Conservation (phyloP, 2,888 invertebrate species). For the Lycocerus yunnanus region DNA sequence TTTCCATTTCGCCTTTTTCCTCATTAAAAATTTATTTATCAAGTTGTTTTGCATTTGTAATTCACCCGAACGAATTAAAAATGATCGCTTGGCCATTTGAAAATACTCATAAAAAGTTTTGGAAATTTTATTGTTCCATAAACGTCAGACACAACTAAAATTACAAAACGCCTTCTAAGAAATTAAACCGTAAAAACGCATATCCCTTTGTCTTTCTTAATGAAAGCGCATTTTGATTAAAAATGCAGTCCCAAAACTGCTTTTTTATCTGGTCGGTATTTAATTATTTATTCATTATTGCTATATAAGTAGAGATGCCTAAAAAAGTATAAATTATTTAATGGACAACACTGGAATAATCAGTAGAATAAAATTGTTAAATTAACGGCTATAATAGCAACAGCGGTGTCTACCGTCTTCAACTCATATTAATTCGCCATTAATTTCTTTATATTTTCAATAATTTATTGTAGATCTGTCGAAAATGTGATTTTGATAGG, state of each 20-base stretch:
- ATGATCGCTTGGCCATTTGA: constrained; percentile 10
- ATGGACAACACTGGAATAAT: background rate
- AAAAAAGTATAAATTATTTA: background rate
- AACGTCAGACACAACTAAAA: constrained; percentile 24
- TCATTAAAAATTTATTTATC: background rate
- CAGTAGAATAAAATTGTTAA: background rate
- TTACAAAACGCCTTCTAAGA: constrained; percentile 25
- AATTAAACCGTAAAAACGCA: constrained; percentile 29
- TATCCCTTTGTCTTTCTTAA: constrained; percentile 34
- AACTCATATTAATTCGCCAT: too few species aligned
- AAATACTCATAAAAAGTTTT: constrained; percentile 18
- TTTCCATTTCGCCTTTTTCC: background rate
- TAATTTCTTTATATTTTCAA: too few species aligned
- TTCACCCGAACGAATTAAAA: background rate
- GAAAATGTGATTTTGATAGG: too few species aligned
- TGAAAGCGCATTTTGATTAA: constrained; percentile 35
- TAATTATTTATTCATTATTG: background rate
- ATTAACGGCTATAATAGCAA: too few species aligned
- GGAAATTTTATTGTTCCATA: constrained; percentile 24
- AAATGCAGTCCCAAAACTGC: constrained; percentile 6
- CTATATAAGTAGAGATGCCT: background rate
- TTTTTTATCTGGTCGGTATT: background rate
- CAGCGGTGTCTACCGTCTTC: too few species aligned
- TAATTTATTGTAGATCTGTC: too few species aligned
- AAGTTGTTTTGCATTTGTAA: background rate